Base-by-base conservation (phyloP, 2,888 invertebrate species). In the Xestia ashworthii region DNA sequence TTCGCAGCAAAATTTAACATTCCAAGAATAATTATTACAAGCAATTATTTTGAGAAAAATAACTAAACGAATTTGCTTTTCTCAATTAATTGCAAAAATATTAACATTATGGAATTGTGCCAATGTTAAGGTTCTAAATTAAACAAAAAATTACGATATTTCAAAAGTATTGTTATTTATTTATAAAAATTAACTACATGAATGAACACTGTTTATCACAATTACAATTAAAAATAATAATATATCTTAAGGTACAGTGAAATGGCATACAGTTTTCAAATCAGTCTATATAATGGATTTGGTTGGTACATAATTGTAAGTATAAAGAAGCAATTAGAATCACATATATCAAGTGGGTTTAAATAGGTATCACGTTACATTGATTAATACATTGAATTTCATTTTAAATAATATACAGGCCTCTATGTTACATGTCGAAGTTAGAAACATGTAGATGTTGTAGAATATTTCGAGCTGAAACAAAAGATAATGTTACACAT, bases 381-480 rank as follows among this genome's bases (percentile, higher is more conserved):
- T 60, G 44, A 70, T 60, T 70, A 65, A 74, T 68, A 62, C 66
- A 86, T 60, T 83, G 25, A 22, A 69, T 66, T 76, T 64, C 22
- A 76, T 74, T 65, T 65, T 50, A 2, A 65, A 32, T 83, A 46
- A 58, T 60, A 74, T 70, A 78, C 62, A 19, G 22, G 71, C 70
- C 58, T 80, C 25, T 48, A 11, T 58, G 50, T 94, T 94, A 97
- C 81, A 97, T 96, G 85, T 98, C 98, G 94, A 98, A 98, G 93
- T 97, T 98, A 46, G 98, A 98, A 82, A 99, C 97, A 90, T 98
- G 98, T 81, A 98, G 97, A 91, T 98, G 98, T 90, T 98, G 98
- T 89, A 98, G 95, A 88, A 98, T 98, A 93, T 99, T 98, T 78
- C 98, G 98, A 81, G 98, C 98, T 97, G 97, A 88, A 97, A 97